Evolutionary conservation across 2,888 invertebrate genomes (phyloP), one percentile per base, ranked within the genome.

Genomic region (Falcaria lacertinaria): DNA sequence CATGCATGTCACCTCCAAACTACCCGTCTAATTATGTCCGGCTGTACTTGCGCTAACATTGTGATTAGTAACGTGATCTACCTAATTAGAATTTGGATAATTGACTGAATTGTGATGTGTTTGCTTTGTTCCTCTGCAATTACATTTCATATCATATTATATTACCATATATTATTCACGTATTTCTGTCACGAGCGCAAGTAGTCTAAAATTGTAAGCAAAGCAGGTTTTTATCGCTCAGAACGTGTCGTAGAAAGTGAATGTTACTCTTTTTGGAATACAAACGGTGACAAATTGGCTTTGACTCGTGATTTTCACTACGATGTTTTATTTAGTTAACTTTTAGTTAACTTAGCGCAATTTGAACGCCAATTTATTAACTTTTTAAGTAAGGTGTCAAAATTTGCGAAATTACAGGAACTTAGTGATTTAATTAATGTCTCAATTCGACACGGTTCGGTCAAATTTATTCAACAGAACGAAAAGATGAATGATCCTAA

Each of bases 171-270:
- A 19, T 11, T 3, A 28, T 28, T 28, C 28, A 11, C 8, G 28
- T 28, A 28, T 11, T 11, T 28, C 28, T 28, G 11, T 28, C 11
- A 28, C 28, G 28, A 28, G 28, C 11, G 28, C 28, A 28, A 28
- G 28, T 28, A 11, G 28, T 28, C 28, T 28, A 28, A 28, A 28
- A 28, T 28, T 39, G 49, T 51, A 50, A 41, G 42, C 22, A 34
- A 37, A 37, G 8, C 37, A 22, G 22, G 37, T 37, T 37, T 25
- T 37, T 22, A 11, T 37, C 37, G 37, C 37, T 22, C 37, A 11
- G 56, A 61, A 46, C 54, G 55, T 52, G 50, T 49, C 42, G 45
- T 50, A 59, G 64, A 68, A 64, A 69, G 61, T 68, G 69, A 74
- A 67, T 54, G 57, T 4, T 6, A 55, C 48, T 52, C 52, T 50